Percentiles rank a stretch among this genome's conserved stretches.
Evolutionary conservation across 2,888 invertebrate species (phyloP).

Genomic region (Thymelicus lineola): DNA sequence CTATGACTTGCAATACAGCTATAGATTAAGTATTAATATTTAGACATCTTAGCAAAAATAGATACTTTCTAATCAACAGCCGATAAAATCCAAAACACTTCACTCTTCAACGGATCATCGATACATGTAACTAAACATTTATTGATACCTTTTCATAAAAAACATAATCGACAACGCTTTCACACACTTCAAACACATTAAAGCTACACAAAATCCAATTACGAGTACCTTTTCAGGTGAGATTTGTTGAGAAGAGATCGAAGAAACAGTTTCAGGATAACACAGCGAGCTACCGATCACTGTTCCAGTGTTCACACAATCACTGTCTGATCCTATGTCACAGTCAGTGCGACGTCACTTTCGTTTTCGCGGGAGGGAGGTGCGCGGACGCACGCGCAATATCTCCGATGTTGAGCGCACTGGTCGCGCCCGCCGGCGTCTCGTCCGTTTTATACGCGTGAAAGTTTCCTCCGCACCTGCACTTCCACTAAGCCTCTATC

Average conservation of each 20-base stretch:
- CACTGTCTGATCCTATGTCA: slow-evolving; percentile 62
- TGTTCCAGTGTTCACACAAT: slow-evolving; percentile 78
- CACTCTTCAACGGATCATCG: background rate
- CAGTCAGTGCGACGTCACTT: slow-evolving; percentile 72
- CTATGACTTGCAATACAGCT: too few relatives aligned
- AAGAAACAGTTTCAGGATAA: slow-evolving; percentile 80
- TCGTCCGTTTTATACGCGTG: slow-evolving; percentile 79
- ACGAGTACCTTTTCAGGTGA: slow-evolving; percentile 75
- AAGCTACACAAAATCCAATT: slow-evolving; percentile 53
- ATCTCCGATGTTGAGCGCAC: slow-evolving; percentile 63
- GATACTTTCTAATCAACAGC: too few relatives aligned
- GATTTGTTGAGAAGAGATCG: slow-evolving; percentile 54
- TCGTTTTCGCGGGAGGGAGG: slow-evolving; percentile 64
- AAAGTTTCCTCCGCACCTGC: slow-evolving; percentile 72
- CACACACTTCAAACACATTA: slow-evolving; percentile 39
- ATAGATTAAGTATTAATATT: too few relatives aligned
- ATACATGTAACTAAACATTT: background rate
- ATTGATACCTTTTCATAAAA: background rate
- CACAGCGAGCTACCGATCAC: slow-evolving; percentile 78
- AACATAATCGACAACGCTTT: slow-evolving; percentile 26
- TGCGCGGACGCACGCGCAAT: slow-evolving; percentile 62
- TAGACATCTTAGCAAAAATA: too few relatives aligned
- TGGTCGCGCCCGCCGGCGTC: slow-evolving; percentile 74
- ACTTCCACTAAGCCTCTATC: slow-evolving; percentile 63
- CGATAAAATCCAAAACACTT: background rate